Evolutionary conservation across 2,797 vertebrate genomes (phyloP).

Genomic region (Leuciscus waleckii): DNA sequence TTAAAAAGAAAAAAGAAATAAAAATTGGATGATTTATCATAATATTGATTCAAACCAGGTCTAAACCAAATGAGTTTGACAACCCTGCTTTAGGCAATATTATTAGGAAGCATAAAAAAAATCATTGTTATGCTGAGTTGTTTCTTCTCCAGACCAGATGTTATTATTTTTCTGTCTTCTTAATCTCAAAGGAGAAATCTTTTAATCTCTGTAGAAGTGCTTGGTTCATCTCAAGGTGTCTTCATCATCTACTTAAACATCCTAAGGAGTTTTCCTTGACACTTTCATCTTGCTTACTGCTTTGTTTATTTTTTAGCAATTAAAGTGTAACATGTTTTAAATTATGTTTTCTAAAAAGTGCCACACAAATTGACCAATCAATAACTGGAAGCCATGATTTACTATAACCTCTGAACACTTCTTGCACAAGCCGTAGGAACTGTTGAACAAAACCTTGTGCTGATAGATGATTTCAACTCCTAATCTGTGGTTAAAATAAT

Average conservation of each 20-base stretch:
- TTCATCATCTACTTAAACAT: background rate
- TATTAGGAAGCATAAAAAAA: background rate
- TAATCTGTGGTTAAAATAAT: slow-evolving; percentile 60
- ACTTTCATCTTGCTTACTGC: too few species aligned
- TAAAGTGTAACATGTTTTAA: background rate
- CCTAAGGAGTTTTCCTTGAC: background rate
- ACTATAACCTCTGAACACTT: background rate
- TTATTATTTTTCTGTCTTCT: background rate
- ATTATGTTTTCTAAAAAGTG: background rate
- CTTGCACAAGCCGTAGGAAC: background rate
- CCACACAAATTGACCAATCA: background rate
- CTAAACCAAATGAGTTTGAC: slow-evolving; percentile 5
- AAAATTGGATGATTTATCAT: background rate
- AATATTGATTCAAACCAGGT: background rate
- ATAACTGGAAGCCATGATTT: background rate
- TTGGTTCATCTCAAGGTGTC: background rate
- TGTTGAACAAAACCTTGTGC: slow-evolving; percentile 13
- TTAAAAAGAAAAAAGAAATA: background rate
- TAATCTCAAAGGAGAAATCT: background rate
- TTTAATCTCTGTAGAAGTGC: background rate
- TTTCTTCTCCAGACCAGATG: slow-evolving; percentile 9
- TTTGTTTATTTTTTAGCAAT: background rate
- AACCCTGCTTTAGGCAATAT: background rate
- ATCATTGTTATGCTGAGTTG: background rate
- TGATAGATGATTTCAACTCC: slow-evolving; percentile 58